Conservation (phyloP, 1,140 invertebrate genomes). For the Meloidogyne exigua region DNA sequence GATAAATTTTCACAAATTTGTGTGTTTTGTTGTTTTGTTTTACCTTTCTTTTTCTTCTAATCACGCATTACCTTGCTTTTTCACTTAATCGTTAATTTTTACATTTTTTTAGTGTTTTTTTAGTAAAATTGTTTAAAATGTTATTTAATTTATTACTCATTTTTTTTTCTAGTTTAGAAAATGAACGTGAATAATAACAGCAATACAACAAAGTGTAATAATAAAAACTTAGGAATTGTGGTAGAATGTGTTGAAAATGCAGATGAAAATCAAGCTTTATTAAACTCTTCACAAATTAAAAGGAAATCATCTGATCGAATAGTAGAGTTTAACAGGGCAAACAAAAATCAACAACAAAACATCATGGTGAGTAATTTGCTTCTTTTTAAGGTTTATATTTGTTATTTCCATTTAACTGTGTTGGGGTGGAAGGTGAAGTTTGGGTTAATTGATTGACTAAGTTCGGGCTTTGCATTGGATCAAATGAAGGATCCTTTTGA, state of each 20-base stretch:
- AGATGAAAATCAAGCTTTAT: conserved; percentile 20
- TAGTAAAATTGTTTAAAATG: background rate
- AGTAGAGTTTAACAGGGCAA: background rate
- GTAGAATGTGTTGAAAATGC: conserved; percentile 17
- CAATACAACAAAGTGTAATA: conserved; percentile 42
- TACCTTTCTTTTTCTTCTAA: background rate
- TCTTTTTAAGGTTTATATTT: background rate
- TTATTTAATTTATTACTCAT: background rate
- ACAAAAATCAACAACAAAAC: background rate
- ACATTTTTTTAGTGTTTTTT: background rate
- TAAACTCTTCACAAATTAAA: background rate
- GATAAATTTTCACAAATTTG: background rate
- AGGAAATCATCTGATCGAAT: background rate
- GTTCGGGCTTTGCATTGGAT: too few relatives aligned
- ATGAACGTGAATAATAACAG: conserved; percentile 21
- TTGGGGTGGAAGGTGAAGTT: too few relatives aligned
- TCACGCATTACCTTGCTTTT: too few relatives aligned
- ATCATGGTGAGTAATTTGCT: background rate
- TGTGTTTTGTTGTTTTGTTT: background rate
- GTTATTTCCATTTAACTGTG: too few relatives aligned
- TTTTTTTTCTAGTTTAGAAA: background rate
- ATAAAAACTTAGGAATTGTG: conserved; percentile 30
- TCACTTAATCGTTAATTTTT: background rate
- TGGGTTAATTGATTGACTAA: too few relatives aligned
- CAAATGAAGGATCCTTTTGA: too few relatives aligned